These are phyloP conservation scores for Columbina picui DNA, from an alignment of 2,113 vertebrate species.

Conservation along the genomic window DNA sequence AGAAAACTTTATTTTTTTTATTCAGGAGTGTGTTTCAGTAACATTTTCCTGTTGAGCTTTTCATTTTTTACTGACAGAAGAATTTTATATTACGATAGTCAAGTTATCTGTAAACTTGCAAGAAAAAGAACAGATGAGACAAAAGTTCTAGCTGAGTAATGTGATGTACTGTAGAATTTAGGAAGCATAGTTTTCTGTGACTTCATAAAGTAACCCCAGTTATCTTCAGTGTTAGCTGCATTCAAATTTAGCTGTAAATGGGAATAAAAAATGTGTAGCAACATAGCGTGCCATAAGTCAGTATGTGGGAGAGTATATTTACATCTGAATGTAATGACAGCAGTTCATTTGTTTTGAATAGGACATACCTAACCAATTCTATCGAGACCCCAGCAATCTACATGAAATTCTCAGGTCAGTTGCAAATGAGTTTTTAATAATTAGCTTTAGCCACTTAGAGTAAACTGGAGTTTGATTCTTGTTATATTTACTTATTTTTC, in stretches of 20 bases:
- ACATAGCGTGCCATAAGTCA: accelerated
- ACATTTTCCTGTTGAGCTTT: not conserved
- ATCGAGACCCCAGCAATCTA: conserved; percentile 84
- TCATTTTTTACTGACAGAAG: not conserved
- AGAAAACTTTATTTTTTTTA: not conserved
- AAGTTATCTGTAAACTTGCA: not conserved
- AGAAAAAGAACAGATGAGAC: not conserved
- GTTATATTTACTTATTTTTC: not conserved
- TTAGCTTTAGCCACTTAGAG: not conserved
- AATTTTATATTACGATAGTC: not conserved
- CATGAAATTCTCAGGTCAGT: conserved; percentile 91
- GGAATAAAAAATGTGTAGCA: not conserved
- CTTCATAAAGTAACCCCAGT: not conserved
- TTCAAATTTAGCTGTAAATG: not conserved
- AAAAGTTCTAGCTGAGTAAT: not conserved
- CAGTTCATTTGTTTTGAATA: conserved; percentile 64
- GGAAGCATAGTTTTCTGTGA: not conserved
- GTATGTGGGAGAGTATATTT: not conserved
- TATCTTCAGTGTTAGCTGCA: not conserved
- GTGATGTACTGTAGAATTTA: not conserved
- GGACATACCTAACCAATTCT: conserved; percentile 98
- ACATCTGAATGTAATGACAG: not conserved
- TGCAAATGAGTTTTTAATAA: not conserved
- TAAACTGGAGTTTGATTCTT: not conserved
- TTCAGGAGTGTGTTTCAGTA: not conserved